Conservation (phyloP, 2,797 vertebrate species). For the Helarctos malayanus region DNA sequence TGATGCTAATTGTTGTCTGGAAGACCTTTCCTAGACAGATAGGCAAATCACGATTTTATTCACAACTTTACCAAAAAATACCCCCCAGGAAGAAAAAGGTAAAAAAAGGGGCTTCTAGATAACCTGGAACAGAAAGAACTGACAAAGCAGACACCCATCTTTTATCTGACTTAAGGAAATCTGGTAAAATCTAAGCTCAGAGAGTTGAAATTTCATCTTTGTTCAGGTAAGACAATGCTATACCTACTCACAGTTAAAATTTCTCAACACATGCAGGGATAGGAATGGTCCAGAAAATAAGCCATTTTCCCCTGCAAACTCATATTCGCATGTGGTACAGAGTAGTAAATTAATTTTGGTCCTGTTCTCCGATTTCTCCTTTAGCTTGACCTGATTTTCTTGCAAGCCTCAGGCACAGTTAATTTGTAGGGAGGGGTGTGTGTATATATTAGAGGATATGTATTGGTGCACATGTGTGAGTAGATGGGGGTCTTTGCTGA, state of each 20-base stretch:
- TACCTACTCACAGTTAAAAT: neutral
- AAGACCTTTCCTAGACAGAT: neutral
- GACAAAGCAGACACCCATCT: neutral
- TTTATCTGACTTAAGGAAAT: neutral
- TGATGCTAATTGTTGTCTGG: neutral
- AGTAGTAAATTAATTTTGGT: slow-evolving; percentile 85
- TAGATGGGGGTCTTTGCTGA: slow-evolving; percentile 70
- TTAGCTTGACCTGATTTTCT: slow-evolving; percentile 86
- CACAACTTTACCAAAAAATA: neutral
- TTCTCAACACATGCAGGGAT: neutral
- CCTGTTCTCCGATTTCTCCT: slow-evolving; percentile 83
- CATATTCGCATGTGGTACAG: slow-evolving; percentile 74
- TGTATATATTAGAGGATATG: slow-evolving; percentile 72
- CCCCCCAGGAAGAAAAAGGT: neutral
- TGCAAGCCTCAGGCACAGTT: slow-evolving; percentile 82
- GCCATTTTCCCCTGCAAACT: slow-evolving; percentile 54
- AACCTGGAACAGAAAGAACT: neutral
- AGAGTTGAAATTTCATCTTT: neutral
- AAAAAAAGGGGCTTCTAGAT: neutral
- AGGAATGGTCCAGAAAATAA: slow-evolving; percentile 48
- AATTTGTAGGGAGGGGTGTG: slow-evolving; percentile 78
- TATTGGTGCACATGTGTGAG: slow-evolving; percentile 22
- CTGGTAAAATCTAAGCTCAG: slow-evolving; percentile 43
- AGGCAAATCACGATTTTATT: neutral
- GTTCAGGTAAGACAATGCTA: neutral